phyloP scores from a whole-genome alignment of 2,888 invertebrate genomes.

The Drosophila merina region DNA sequence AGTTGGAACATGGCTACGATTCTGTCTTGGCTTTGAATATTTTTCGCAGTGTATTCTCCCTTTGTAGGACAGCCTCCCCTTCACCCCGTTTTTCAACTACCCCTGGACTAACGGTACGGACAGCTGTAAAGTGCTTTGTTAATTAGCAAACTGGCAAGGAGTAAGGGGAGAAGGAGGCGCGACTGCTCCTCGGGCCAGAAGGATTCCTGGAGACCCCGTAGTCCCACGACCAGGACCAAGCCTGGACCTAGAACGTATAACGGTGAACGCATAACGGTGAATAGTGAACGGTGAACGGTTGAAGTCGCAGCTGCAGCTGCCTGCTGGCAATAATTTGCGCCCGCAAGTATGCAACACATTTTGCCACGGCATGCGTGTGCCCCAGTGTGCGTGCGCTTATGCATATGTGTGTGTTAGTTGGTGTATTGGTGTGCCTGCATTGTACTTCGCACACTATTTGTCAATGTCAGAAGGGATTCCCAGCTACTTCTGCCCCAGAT shows the following conservation, averaged over 20 bases:
- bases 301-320: conserved; percentile 46
- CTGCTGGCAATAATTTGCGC: conserved; percentile 71
- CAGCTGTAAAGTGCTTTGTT: conserved; percentile 75
- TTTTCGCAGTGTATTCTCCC: background rate
- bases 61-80: conserved; percentile 1
- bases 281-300: conserved; percentile 2
- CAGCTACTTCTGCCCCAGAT: conserved; percentile 34
- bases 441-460: conserved; percentile 74
- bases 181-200: background rate
- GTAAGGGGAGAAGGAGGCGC: conserved; percentile 5
- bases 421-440: conserved; percentile 48
- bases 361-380: conserved; percentile 54
- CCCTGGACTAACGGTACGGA: conserved; percentile 36
- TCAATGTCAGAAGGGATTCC: conserved; percentile 65
- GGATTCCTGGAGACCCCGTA: background rate
- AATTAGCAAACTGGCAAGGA: conserved; percentile 71
- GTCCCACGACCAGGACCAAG: background rate
- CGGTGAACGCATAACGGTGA: conserved; percentile 1
- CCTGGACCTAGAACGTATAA: background rate
- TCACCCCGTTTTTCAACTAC: background rate
- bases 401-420: background rate
- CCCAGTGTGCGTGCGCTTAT: conserved; percentile 6
- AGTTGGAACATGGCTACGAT: too few species aligned
- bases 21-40: too few species aligned
- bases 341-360: conserved; percentile 75